These are phyloP conservation scores for Trididemnum miniatum DNA, from an alignment of 23 tunicate genomes.

Conservation along the genomic window DNA sequence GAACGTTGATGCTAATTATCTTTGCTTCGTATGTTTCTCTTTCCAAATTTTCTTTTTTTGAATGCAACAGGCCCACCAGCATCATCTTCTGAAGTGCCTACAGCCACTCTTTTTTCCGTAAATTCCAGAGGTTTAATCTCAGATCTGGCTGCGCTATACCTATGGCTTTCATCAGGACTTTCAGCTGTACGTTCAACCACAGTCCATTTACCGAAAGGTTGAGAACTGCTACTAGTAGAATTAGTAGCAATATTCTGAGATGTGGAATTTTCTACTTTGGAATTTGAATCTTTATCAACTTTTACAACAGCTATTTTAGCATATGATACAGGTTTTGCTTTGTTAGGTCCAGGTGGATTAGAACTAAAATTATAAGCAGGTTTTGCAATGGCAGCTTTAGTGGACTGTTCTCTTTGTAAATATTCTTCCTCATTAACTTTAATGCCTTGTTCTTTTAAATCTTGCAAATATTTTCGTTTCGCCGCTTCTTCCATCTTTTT, in stretches of 20 bases:
- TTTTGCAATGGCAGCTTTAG: conserved; percentile 16
- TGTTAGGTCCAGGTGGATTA: neutral
- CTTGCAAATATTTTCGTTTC: conserved; percentile 30
- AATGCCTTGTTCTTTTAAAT: conserved; percentile 45
- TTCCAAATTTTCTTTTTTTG: conserved; percentile 23
- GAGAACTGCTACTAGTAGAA: neutral
- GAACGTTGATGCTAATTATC: too few species aligned
- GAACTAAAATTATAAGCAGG: neutral
- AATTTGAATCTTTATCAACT: neutral
- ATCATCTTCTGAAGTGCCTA: neutral
- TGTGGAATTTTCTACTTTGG: neutral
- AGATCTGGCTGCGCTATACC: neutral
- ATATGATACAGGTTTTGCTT: neutral
- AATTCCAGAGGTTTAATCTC: neutral
- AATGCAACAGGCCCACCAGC: conserved; percentile 14
- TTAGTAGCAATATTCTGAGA: neutral
- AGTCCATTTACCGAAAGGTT: conserved; percentile 36
- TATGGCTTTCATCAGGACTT: neutral
- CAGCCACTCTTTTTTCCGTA: conserved; percentile 14
- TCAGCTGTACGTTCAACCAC: conserved; percentile 10
- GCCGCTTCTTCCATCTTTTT: conserved; percentile 56
- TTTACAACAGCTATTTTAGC: neutral
- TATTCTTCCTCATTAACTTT: conserved; percentile 21
- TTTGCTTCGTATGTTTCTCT: conserved; percentile 11
- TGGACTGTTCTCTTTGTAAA: conserved; percentile 1